Evolutionary conservation across 1,140 invertebrate genomes (phyloP).

Genomic region (Neotoxoptera formosana): DNA sequence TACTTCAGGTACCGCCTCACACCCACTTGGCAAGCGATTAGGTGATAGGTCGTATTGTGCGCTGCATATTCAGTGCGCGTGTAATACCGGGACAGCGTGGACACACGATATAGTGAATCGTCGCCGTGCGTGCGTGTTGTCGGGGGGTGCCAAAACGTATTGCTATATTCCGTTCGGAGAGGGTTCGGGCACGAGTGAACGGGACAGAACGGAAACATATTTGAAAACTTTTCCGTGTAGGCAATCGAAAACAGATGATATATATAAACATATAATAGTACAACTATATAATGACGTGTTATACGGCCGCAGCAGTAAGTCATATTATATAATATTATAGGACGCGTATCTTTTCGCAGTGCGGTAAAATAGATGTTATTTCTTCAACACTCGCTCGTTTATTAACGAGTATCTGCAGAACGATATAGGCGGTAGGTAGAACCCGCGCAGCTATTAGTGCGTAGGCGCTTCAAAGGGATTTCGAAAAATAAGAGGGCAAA

Average conservation of each 20-base stretch:
- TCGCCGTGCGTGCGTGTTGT: not conserved
- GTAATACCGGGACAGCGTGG: not conserved
- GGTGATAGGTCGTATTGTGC: not conserved
- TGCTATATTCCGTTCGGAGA: not conserved
- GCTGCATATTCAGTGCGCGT: not conserved
- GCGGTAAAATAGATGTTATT: not conserved
- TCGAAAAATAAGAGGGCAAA: not conserved
- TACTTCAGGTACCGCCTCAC: not conserved
- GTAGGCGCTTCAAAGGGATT: not conserved
- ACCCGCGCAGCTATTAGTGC: too few species aligned
- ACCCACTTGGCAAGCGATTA: not conserved
- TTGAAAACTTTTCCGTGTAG: not conserved
- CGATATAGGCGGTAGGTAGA: not conserved
- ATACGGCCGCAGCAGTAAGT: not conserved
- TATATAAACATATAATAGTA: not conserved
- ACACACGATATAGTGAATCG: not conserved
- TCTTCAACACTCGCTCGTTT: not conserved
- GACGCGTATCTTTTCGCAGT: not conserved
- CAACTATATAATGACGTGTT: too few species aligned
- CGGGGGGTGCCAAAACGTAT: not conserved
- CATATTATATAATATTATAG: not conserved
- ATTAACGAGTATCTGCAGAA: too few species aligned
- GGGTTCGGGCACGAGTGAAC: not conserved
- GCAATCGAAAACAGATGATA: not conserved
- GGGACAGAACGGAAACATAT: not conserved